Conservation (phyloP, 1,140 invertebrate species). For the Pygmarrhopalites habei region DNA sequence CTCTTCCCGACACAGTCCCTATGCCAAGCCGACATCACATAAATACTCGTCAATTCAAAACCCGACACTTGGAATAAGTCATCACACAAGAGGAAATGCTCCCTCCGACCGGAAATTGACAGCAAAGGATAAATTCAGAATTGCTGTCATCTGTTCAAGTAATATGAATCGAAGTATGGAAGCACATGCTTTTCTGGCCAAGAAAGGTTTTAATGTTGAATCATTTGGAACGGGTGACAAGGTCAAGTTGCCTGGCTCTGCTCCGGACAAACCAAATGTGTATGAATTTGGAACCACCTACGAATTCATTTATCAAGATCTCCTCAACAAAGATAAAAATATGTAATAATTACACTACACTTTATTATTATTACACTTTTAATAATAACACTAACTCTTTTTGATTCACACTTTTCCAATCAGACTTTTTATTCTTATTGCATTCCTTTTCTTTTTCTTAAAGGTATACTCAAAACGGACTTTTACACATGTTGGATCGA, state of each 20-base stretch:
- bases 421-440: too few species aligned
- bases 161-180: constrained; percentile 99
- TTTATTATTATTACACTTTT: too few species aligned
- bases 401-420: too few species aligned
- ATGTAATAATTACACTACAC: constrained; percentile 53
- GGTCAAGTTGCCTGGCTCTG: constrained; percentile 91
- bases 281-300: constrained; percentile 97
- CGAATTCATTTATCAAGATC: constrained; percentile 95
- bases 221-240: constrained; percentile 97
- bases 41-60: too few species aligned
- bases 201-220: constrained; percentile 92
- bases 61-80: too few species aligned
- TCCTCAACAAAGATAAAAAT: constrained; percentile 76
- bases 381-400: too few species aligned
- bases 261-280: constrained; percentile 91
- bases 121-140: constrained; percentile 49
- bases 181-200: constrained; percentile 91
- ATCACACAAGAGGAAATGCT: neutral
- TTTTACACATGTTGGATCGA: constrained; percentile 96
- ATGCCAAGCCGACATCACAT: too few species aligned
- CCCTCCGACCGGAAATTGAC: neutral
- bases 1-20: too few species aligned
- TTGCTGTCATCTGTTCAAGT: constrained; percentile 95
- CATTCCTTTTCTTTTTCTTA: too few species aligned
- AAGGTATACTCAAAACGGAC: constrained; percentile 96